Evolutionary conservation across 2,797 vertebrate species (phyloP), one percentile per base, ranked within the genome.

Genomic region (Coluber constrictor): DNA sequence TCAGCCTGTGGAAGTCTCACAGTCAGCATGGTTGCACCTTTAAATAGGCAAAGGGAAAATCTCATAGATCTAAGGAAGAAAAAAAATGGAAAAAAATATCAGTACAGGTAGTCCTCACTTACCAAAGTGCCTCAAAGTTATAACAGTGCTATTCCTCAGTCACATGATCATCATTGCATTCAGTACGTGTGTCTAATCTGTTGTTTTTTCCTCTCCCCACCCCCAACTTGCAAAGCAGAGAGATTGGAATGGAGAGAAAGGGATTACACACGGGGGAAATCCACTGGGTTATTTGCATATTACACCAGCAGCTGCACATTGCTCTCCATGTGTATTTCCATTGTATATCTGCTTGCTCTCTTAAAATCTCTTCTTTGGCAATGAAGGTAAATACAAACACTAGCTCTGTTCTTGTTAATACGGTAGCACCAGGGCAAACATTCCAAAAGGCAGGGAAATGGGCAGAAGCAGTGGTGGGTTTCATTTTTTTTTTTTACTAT

Each of bases 21-120:
- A n/a, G 3, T 79, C 25, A 60, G 55, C 18, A 47, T 3, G 27
- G 43, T 32, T 79, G 32, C 1, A 15, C 29, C 66, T 43, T 91
- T 63, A 89, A 88, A 91, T 23, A 9, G 32, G 5, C 11, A n/a
- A 51, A 63, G 16, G 56, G 20, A 20, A 11, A 32, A 54, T 10
- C n/a, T 55, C 61, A 91, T 83, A 55, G 83, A 91, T 59, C 56
- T 93, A 90, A 91, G 89, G 54, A 90, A 90, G 88, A 92, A 79
- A 92, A 60, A 92, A 90, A 90, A 51, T 60, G 25, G 61, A 74
- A 93, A 95, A 59, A 92, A 92, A 90, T 92, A 54, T 89, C 93
- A 96, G 96, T 94, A 79, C 37, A 79, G 74, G 18, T 79, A 43
- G 0, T 79, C 32, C 70, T 43, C 7, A 37, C 8, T 43, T 79